Percentiles rank a stretch among this genome's conserved stretches.
These are phyloP conservation scores for Origma solitaria DNA, from an alignment of 2,113 vertebrate genomes.

Conservation along the genomic window DNA sequence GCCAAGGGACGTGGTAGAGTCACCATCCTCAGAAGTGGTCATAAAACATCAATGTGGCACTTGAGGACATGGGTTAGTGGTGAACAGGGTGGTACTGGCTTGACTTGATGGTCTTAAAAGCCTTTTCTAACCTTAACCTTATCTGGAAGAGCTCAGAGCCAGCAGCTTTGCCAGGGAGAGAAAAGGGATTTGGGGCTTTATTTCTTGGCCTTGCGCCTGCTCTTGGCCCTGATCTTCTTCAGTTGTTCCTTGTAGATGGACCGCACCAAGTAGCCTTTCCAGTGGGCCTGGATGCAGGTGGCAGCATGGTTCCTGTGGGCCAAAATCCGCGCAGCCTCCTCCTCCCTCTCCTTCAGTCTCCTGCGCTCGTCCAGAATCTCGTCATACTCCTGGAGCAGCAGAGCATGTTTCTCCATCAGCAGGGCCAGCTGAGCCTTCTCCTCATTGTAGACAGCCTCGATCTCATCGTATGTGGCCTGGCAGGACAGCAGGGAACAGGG, in stretches of 20 bases:
- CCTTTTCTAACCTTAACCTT: background rate
- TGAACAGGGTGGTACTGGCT: background rate
- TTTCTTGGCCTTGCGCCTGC: background rate
- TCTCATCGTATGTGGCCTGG: slow-evolving; percentile 75
- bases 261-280: slow-evolving; percentile 82
- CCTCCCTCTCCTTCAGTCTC: slow-evolving; percentile 51
- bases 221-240: slow-evolving; percentile 36
- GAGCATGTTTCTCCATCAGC: slow-evolving; percentile 45
- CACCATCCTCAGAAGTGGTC: background rate
- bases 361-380: slow-evolving; percentile 76
- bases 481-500: background rate
- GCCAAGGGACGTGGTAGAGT: background rate
- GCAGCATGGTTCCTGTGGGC: slow-evolving; percentile 71
- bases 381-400: slow-evolving; percentile 71
- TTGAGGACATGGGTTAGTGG: background rate
- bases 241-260: slow-evolving; percentile 67
- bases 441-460: slow-evolving; percentile 29
- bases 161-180: background rate
- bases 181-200: background rate
- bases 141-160: background rate
- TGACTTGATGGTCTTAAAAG: background rate
- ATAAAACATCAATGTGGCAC: background rate
- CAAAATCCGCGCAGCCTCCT: slow-evolving; percentile 66
- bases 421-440: slow-evolving; percentile 74
- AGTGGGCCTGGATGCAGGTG: slow-evolving; percentile 74